Base-by-base conservation (phyloP, 1,140 invertebrate genomes). In the Leptoteleia sp. region DNA sequence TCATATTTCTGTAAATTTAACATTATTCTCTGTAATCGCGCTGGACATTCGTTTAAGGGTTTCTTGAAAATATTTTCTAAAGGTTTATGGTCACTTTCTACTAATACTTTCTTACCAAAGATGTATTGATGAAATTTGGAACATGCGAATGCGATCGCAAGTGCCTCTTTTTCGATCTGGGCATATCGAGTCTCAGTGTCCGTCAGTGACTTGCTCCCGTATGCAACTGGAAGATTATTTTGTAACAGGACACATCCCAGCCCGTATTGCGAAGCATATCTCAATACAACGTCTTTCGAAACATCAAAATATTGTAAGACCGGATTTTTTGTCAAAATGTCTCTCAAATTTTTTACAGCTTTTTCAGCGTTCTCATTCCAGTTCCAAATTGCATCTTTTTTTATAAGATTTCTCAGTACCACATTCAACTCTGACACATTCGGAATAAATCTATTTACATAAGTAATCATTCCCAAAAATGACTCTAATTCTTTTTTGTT, bases 41-140 rank as follows among this genome's bases (percentile, higher is more conserved):
- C 71, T 1, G 87, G 84, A 12, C 85, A 83, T 17, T 67, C 40
- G 9, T 16, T 27, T 16, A 67, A 15, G 8, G 82, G 80, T 73
- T 90, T 91, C 52, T 81, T 82, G 17, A 86, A 78, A 43, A 91
- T 88, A 15, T 25, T 19, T 19, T 86, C 82, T 9, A 91, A 67
- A 0, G 88, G 86, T 59, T 87, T 85, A 50, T 91, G 90, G 72
- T 92, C 90, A 3, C 87, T 90, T 65, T 88, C 81, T 1, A 91
- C 83, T 4, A 47, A 83, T 27, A 91, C 85, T 16, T 85, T 57
- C 45, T 68, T 85, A 11, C 84, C 85, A 76, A 81, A 83, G 12
- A 91, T 70, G 76, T 86, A 91, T 19, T 83, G 78, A 38, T 80
- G 38, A 70, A 90, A 90, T 50, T 84, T 82, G 43, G 86, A 70